Base-by-base conservation (phyloP, 2,113 vertebrate species). In the Haemorhous mexicanus region DNA sequence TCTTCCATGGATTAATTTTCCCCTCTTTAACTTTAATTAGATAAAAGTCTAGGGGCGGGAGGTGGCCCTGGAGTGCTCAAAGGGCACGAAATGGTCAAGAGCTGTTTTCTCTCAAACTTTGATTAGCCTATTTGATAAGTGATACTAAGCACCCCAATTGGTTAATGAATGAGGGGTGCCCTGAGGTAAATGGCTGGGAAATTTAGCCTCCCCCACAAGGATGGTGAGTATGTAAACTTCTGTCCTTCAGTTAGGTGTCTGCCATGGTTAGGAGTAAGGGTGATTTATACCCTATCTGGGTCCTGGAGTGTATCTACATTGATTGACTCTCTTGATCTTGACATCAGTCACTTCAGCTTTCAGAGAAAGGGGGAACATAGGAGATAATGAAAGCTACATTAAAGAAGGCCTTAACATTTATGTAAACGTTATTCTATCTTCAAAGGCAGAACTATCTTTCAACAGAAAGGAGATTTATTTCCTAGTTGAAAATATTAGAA, bases 21-120 rank as follows among this genome's bases (percentile, higher is more conserved):
- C 98, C 90, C 89, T 98, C 98, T 98, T 99, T 98, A 98, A 98
- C 98, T 98, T 98, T 99, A 99, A 99, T 98, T 97, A 99, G 99
- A 99, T 99, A 98, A 98, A 98, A 98, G 98, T 97, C 97, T 93
- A 80, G 96, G 96, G 96, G 97, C 17, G 67, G 97, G 97, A 98
- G 95, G 90, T 98, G 92, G 97, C 95, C 97, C 96, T 96, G 97
- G 97, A 97, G 98, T 97, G 97, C 98, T 98, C 98, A 99, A 98
- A 99, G 99, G 98, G 98, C 96, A 97, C 97, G 95, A 97, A 97
- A 80, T 98, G 97, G 97, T 97, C 97, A 98, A 98, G 97, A 98
- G 89, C 99, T 99, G 99, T 97, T 98, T 98, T 99, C 98, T 99
- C 98, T 99, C 98, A 98, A 98, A 81, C 98, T 96, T 98, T 98